phyloP scores from a whole-genome alignment of 2,888 invertebrate genomes.

The Pristionchus exspectatus region DNA sequence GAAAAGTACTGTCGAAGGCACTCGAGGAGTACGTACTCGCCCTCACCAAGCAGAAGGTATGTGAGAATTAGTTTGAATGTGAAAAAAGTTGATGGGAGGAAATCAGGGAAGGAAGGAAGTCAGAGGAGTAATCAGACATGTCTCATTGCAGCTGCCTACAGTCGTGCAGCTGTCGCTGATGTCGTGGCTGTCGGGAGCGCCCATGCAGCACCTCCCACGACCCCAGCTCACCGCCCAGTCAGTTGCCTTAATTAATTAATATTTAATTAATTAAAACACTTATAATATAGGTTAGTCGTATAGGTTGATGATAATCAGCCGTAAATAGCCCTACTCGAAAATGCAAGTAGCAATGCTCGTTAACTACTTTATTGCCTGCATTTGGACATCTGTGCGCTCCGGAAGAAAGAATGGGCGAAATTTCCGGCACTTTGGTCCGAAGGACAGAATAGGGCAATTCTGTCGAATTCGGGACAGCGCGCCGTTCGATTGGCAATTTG shows the following conservation, averaged over 20 bases:
- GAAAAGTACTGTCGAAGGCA: constrained; percentile 25
- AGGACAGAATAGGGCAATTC: neutral
- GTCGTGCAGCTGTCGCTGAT: constrained; percentile 45
- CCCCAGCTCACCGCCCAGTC: constrained; percentile 51
- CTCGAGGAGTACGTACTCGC: constrained; percentile 51
- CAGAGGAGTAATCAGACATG: too few relatives aligned
- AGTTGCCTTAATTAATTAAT: neutral
- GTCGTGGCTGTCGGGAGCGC: constrained; percentile 43
- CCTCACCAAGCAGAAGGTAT: constrained; percentile 47
- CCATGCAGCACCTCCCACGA: constrained; percentile 22
- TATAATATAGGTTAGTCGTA: neutral
- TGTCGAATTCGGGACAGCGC: neutral
- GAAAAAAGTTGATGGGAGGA: too few relatives aligned
- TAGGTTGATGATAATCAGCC: neutral
- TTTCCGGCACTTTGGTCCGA: neutral
- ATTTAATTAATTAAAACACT: neutral
- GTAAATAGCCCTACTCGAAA: neutral
- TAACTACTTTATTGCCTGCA: neutral
- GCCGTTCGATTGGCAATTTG: neutral
- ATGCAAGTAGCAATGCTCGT: neutral
- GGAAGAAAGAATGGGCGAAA: neutral
- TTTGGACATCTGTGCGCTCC: neutral
- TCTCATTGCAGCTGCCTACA: constrained; percentile 17
- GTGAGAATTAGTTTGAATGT: too few relatives aligned
- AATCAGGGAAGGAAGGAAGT: too few relatives aligned